Percentiles rank a stretch among this genome's conserved stretches.
These are phyloP conservation scores for Pollicipes pollicipes DNA, from an alignment of 1,140 invertebrate species.

Conservation along the genomic window DNA sequence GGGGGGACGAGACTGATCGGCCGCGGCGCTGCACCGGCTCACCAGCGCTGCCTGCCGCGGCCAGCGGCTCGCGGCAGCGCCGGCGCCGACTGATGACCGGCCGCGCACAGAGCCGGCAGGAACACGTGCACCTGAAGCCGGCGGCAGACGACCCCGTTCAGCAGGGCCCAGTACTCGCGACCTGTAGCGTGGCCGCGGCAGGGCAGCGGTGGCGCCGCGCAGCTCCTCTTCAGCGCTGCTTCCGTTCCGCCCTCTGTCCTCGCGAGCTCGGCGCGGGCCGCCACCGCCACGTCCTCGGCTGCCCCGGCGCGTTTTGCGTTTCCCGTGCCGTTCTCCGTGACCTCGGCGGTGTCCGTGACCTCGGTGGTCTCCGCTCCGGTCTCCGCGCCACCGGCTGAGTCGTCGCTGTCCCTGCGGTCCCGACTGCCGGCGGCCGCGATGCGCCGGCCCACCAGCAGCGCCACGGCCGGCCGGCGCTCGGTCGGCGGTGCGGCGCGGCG, in stretches of 20 bases:
- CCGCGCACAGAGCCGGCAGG: not conserved
- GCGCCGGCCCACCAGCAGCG: not conserved
- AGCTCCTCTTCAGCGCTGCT: not conserved
- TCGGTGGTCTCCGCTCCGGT: not conserved
- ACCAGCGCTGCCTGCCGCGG: too few relatives aligned
- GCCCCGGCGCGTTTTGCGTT: too few relatives aligned
- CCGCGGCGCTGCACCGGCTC: too few relatives aligned
- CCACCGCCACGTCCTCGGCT: not conserved
- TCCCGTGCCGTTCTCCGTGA: too few relatives aligned
- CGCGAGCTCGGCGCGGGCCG: not conserved
- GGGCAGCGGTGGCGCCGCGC: too few relatives aligned
- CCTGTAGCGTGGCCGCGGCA: not conserved
- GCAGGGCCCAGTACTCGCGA: not conserved
- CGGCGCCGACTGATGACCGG: too few relatives aligned
- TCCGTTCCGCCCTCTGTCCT: not conserved
- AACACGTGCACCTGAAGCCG: not conserved
- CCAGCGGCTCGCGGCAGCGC: too few relatives aligned
- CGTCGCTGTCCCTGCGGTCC: not conserved
- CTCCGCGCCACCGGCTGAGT: not conserved
- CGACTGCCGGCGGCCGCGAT: not conserved
- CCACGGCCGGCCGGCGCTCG: not conserved
- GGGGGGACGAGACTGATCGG: too few relatives aligned
- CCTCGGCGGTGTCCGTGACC: not conserved
- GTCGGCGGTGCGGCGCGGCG: too few relatives aligned
- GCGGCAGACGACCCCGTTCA: not conserved